A percentile compares a stretch with the other conserved stretches of the same genome.
These are phyloP conservation scores for Centrocercus urophasianus DNA, from an alignment of 2,113 vertebrate species.

Conservation along the genomic window DNA sequence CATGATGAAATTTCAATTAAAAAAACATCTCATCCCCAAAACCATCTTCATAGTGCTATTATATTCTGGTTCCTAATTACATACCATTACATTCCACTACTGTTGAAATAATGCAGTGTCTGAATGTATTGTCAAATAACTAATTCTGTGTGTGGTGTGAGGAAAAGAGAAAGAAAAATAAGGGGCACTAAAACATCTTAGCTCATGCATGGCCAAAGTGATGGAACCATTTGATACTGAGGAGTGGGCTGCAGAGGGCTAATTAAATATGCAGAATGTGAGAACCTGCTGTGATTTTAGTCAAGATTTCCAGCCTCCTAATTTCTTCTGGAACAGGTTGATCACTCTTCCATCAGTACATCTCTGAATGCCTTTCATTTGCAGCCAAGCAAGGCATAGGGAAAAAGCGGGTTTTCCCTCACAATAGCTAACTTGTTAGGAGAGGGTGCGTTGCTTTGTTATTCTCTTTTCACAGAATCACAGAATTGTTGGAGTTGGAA, in stretches of 20 bases:
- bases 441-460: not conserved
- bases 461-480: not conserved
- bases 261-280: not conserved
- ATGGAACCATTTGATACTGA: not conserved
- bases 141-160: not conserved
- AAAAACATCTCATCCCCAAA: not conserved
- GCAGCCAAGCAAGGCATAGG: not conserved
- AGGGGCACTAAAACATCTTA: not conserved
- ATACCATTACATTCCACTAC: not conserved
- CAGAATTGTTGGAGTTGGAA: too few species aligned
- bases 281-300: not conserved
- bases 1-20: conserved; percentile 42
- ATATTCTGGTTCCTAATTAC: not conserved
- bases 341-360: not conserved
- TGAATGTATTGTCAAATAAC: conserved; percentile 30
- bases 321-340: not conserved
- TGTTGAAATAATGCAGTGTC: conserved; percentile 25
- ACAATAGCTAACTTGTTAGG: not conserved
- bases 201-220: not conserved
- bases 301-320: not conserved
- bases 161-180: not conserved
- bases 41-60: not conserved
- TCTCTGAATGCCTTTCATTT: not conserved
- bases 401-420: not conserved
- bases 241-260: not conserved